phyloP scores from a whole-genome alignment of 2,888 invertebrate species.

The Philonicus albiceps region DNA sequence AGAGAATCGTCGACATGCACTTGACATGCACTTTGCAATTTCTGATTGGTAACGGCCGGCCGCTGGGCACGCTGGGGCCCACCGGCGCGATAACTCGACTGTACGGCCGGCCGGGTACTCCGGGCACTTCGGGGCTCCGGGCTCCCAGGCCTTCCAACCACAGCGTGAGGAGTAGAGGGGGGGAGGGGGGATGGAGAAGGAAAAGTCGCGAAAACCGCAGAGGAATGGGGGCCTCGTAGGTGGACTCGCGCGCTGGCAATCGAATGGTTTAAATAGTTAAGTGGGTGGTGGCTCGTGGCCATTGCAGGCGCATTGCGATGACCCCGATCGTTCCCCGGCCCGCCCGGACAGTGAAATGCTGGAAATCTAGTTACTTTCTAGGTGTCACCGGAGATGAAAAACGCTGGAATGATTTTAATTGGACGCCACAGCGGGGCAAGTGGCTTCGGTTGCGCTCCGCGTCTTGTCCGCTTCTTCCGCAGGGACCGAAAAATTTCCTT shows the following conservation, averaged over 20 bases:
- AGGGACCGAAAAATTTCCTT: neutral
- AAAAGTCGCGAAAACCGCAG: neutral
- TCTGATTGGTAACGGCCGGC: constrained; percentile 14
- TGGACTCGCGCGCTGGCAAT: neutral
- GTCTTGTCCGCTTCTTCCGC: neutral
- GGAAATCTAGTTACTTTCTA: constrained; percentile 7
- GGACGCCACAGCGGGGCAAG: neutral
- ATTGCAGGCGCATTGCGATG: neutral
- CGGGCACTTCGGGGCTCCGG: neutral
- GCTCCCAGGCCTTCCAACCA: neutral
- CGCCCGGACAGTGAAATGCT: neutral
- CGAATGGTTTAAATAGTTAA: neutral
- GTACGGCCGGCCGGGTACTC: neutral
- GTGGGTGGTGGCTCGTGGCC: constrained; percentile 31
- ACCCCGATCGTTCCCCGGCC: neutral
- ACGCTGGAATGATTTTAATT: neutral
- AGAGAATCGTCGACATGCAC: constrained; percentile 19
- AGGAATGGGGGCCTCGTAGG: neutral
- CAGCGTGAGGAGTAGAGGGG: too few relatives aligned
- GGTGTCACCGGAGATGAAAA: neutral
- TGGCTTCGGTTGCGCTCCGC: neutral
- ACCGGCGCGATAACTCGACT: neutral
- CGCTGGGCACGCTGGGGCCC: neutral
- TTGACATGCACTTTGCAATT: constrained; percentile 32
- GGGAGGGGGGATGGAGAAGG: too few relatives aligned